A percentile compares a stretch with the other conserved stretches of the same genome.
Conservation (phyloP, 2,888 invertebrate species). For the Agrotis puta region DNA sequence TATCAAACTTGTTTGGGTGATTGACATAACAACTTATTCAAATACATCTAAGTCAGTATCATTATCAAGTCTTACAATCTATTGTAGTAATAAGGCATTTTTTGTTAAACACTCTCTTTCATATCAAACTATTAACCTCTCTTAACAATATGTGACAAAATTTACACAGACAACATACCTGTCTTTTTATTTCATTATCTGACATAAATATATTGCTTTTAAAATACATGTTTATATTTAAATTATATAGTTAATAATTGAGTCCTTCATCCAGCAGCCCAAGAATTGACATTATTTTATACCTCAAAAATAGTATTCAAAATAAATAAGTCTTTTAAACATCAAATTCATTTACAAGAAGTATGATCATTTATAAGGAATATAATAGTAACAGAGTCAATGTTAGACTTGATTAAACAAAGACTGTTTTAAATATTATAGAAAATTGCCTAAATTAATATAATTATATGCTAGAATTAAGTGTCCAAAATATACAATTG, state of each 20-base stretch:
- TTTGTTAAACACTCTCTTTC: slow-evolving; percentile 89
- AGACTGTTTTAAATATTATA: slow-evolving; percentile 30
- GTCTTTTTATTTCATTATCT: slow-evolving; percentile 79
- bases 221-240: slow-evolving; percentile 80
- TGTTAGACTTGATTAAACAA: slow-evolving; percentile 25
- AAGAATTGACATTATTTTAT: slow-evolving; percentile 84
- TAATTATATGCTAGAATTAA: slow-evolving; percentile 39
- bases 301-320: slow-evolving; percentile 51
- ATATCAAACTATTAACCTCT: slow-evolving; percentile 90
- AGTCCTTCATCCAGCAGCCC: slow-evolving; percentile 83
- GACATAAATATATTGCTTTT: slow-evolving; percentile 85
- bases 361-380: slow-evolving; percentile 11
- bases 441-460: slow-evolving; percentile 42
- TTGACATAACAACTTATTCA: slow-evolving; percentile 83
- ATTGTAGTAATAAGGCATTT: slow-evolving; percentile 90
- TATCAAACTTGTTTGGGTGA: slow-evolving; percentile 81
- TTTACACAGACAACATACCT: slow-evolving; percentile 82
- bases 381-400: slow-evolving; percentile 2
- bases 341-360: slow-evolving; percentile 43
- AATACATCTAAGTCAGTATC: slow-evolving; percentile 89
- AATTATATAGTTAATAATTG: slow-evolving; percentile 85
- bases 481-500: slow-evolving; percentile 54
- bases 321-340: slow-evolving; percentile 46
- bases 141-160: slow-evolving; percentile 84
- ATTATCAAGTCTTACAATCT: slow-evolving; percentile 89